Evolutionary conservation across 2,888 invertebrate genomes (phyloP).

Genomic region (Pyrgus malvae): DNA sequence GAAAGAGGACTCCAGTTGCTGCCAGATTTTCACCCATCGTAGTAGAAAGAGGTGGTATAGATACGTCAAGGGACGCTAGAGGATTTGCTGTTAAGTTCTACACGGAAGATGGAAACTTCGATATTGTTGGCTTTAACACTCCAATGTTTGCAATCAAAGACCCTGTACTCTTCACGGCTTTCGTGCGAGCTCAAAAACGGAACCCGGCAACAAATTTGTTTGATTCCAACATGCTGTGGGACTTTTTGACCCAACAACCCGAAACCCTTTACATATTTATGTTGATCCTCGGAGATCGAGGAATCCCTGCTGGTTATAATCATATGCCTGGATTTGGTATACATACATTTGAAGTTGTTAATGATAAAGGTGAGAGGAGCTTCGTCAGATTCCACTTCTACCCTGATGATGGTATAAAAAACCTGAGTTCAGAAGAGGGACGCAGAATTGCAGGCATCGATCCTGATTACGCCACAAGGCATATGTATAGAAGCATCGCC

Average conservation of each 20-base stretch:
- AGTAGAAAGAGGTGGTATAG: conserved; percentile 92
- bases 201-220: conserved; percentile 76
- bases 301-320: conserved; percentile 92
- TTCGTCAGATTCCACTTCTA: conserved; percentile 4
- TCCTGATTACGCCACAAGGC: conserved; percentile 8
- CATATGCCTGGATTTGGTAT: conserved; percentile 95
- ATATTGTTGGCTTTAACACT: conserved; percentile 93
- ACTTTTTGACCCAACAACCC: conserved; percentile 70
- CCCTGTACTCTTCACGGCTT: conserved; percentile 73
- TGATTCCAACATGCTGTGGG: conserved; percentile 67
- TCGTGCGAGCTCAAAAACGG: conserved; percentile 78
- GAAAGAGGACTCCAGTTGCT: conserved; percentile 88
- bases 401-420: conserved; percentile 5
- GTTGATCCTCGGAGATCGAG: conserved; percentile 89
- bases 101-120: conserved; percentile 94
- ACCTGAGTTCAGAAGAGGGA: background rate
- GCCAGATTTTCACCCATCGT: conserved; percentile 90
- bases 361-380: background rate
- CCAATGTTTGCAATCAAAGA: conserved; percentile 86
- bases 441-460: background rate
- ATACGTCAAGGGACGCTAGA: conserved; percentile 92
- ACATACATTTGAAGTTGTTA: conserved; percentile 2
- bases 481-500: background rate
- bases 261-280: conserved; percentile 85
- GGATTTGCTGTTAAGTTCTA: conserved; percentile 96